These are phyloP conservation scores for Neoarius graeffei DNA, from an alignment of 2,113 vertebrate species.

Conservation along the genomic window DNA sequence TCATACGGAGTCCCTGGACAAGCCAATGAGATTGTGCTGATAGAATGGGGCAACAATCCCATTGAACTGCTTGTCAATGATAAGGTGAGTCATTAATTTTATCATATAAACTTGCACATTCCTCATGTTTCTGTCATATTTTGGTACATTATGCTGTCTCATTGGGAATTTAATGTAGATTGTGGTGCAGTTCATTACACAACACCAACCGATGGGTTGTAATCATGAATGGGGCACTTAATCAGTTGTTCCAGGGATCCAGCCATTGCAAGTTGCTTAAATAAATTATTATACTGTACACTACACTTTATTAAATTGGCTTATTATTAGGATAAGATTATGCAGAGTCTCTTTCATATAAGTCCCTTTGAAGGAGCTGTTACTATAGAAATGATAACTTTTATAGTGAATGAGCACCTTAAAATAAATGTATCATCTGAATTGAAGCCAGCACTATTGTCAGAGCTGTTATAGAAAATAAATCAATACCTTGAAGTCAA, in stretches of 20 bases:
- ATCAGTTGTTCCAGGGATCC: background rate
- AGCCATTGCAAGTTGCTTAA: background rate
- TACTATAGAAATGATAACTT: background rate
- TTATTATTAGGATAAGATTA: background rate
- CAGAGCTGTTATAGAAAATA: background rate
- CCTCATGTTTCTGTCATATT: background rate
- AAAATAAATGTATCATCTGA: background rate
- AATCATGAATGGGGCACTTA: background rate
- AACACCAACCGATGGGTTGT: background rate
- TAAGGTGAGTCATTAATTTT: slow-evolving; percentile 77
- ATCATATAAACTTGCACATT: background rate
- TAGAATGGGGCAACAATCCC: slow-evolving; percentile 97
- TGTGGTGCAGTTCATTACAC: background rate
- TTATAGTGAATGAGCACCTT: background rate
- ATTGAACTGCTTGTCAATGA: slow-evolving; percentile 96
- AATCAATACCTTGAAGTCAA: background rate
- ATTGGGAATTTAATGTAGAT: background rate
- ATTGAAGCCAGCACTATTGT: background rate
- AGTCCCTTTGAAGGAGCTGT: background rate
- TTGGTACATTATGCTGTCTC: background rate
- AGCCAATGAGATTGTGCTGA: slow-evolving; percentile 97
- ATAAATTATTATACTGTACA: background rate
- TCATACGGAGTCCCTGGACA: slow-evolving; percentile 94
- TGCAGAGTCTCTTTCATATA: no score
- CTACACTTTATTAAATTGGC: background rate